Base-by-base conservation (phyloP, 2,888 invertebrate species). In the Pandemis cinnamomeana region DNA sequence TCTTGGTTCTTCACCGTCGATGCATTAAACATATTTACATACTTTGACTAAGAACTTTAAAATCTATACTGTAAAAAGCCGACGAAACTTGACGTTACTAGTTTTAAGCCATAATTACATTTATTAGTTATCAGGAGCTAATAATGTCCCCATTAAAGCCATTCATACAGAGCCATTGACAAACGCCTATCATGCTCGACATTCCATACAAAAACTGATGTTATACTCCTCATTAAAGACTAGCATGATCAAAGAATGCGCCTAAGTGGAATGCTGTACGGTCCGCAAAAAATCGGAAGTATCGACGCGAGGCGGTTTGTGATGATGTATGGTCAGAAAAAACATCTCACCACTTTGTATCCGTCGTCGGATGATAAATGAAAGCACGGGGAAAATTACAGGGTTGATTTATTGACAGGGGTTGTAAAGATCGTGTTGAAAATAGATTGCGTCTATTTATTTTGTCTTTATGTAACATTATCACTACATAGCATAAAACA, bases 301-400 rank as follows among this genome's bases (percentile, higher is more conserved):
- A 67, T 46, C 70, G 46, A 71, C 67, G 76, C 67, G 76, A 77
- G 81, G 81, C 78, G 81, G 79, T 81, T 72, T 81, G 80, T 81
- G 79, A 78, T 81, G 81, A 81, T 79, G 73, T 78, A 82, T 80
- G 74, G 75, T 75, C 74, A 66, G 77, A 78, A 80, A 80, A 79
- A 78, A 68, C 46, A 46, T 55, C 53, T 70, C 72, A 63, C 53
- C 76, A 79, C 68, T 79, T 78, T 79, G 80, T 80, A 76, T 60
- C 76, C 74, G 51, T 71, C 55, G 46, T 71, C 71, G 20, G 64
- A n/a, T 74, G 74, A 74, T 74, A 66, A 71, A 74, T 71, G 67
- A 68, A 71, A 51, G 64, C 15, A 44, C 44, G 67, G 61, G 61
- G 67, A 58, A 69, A 60, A 74, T 74, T 60, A 62, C 41, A 36